Evolutionary conservation across 2,888 invertebrate genomes (phyloP).

Genomic region (Coelinius sp.): DNA sequence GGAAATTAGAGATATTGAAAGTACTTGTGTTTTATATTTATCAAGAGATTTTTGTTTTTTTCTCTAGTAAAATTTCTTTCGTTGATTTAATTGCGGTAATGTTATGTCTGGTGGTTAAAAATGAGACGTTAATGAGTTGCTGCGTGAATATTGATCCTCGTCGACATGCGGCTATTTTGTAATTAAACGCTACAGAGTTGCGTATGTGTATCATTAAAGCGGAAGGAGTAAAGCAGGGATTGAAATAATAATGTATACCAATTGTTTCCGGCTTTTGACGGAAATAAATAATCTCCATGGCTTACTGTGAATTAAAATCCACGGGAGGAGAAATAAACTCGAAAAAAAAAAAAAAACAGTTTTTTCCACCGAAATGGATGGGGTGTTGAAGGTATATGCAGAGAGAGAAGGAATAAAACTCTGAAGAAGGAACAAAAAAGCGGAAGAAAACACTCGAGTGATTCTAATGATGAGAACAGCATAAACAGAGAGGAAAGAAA

Average conservation of each 20-base stretch:
- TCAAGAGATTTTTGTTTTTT: not conserved
- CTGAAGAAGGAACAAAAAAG: not conserved
- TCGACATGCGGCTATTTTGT: not conserved
- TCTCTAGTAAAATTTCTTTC: not conserved
- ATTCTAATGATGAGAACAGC: not conserved
- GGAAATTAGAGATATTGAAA: conserved; percentile 31
- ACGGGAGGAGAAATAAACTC: not conserved
- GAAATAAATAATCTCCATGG: not conserved
- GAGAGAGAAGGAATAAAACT: not conserved
- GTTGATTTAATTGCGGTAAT: conserved; percentile 17
- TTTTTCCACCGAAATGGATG: not conserved
- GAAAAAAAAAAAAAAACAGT: not conserved
- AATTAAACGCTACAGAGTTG: conserved; percentile 16
- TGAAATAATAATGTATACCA: conserved; percentile 24
- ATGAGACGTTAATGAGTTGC: conserved; percentile 12
- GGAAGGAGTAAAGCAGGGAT: not conserved
- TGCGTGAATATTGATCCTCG: conserved; percentile 18
- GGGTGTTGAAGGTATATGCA: not conserved
- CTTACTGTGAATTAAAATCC: conserved; percentile 18
- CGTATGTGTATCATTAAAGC: not conserved
- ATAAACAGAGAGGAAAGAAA: conserved; percentile 14
- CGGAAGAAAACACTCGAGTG: not conserved
- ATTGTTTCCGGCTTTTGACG: conserved; percentile 23
- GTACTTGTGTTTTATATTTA: not conserved
- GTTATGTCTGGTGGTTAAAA: not conserved